Evolutionary conservation across 1,140 invertebrate species (phyloP).

Genomic region (Olivierus martensii): DNA sequence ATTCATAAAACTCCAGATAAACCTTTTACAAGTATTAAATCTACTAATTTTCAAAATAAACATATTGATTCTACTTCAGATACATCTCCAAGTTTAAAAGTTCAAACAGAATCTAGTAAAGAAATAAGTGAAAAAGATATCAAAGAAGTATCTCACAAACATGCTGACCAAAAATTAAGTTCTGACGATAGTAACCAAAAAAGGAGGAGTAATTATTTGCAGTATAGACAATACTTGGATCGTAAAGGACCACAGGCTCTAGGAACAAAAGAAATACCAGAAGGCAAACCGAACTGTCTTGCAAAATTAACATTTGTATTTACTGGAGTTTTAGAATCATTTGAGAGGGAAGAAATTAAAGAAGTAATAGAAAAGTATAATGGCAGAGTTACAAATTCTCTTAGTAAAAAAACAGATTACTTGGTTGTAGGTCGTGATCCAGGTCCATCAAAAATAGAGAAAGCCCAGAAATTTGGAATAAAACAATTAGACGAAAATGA

Average conservation of each 20-base stretch:
- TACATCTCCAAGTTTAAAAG: too few relatives aligned
- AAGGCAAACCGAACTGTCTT: constrained; percentile 58
- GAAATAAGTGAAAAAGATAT: too few relatives aligned
- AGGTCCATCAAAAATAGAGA: constrained; percentile 65
- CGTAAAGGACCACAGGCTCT: constrained; percentile 58
- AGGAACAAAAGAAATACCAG: constrained; percentile 65
- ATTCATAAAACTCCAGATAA: too few relatives aligned
- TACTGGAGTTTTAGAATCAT: constrained; percentile 75
- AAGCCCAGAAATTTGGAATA: constrained; percentile 36
- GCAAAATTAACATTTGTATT: constrained; percentile 62
- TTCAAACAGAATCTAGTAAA: too few relatives aligned
- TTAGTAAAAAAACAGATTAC: constrained; percentile 72
- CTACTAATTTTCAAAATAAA: too few relatives aligned
- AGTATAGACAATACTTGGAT: constrained; percentile 40
- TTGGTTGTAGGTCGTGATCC: constrained; percentile 67
- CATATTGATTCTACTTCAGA: too few relatives aligned
- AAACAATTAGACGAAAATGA: constrained; percentile 66
- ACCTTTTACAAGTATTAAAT: too few relatives aligned
- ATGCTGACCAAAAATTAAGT: too few relatives aligned
- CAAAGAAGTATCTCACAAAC: too few relatives aligned
- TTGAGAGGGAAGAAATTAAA: constrained; percentile 65
- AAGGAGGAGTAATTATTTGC: too few relatives aligned
- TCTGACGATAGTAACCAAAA: too few relatives aligned
- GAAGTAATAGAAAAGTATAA: constrained; percentile 62
- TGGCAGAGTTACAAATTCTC: constrained; percentile 51